A percentile compares a stretch with the other conserved stretches of the same genome.
Evolutionary conservation across 1,140 invertebrate genomes (phyloP).

Genomic region (Drosophila nigrodunni): DNA sequence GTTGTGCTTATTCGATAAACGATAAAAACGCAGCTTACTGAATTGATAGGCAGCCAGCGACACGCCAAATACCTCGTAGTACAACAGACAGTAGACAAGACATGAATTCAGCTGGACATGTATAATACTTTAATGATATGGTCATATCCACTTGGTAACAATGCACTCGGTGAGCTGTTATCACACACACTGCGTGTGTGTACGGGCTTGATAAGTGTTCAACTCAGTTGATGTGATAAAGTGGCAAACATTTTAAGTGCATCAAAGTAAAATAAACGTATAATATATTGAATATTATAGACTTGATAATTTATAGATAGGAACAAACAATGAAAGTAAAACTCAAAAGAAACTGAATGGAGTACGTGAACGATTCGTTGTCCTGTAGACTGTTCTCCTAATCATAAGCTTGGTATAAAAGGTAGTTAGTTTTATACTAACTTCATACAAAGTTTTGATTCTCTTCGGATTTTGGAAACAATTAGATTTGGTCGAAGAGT

Average conservation of each 20-base stretch:
- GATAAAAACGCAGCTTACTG: not conserved
- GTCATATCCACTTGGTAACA: constrained; percentile 3
- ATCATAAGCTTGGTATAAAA: too few relatives aligned
- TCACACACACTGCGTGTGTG: not conserved
- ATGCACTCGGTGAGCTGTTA: not conserved
- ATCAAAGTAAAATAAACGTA: constrained; percentile 25
- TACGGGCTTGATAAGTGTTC: constrained; percentile 2
- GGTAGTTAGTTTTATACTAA: too few relatives aligned
- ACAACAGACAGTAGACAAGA: not conserved
- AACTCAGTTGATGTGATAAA: constrained; percentile 26
- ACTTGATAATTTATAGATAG: too few relatives aligned
- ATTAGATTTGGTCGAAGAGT: too few relatives aligned
- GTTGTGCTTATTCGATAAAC: constrained; percentile 4
- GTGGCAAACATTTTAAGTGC: constrained; percentile 33
- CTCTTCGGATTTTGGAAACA: too few relatives aligned
- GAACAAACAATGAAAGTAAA: too few relatives aligned
- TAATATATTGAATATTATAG: not conserved
- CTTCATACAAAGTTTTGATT: too few relatives aligned
- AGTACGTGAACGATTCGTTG: too few relatives aligned
- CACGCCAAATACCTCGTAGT: not conserved
- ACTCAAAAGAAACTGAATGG: too few relatives aligned
- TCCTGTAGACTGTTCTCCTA: too few relatives aligned
- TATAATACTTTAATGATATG: not conserved
- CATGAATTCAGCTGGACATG: constrained; percentile 1
- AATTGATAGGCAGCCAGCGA: constrained; percentile 8